phyloP scores from a whole-genome alignment of 2,797 vertebrate genomes.

The Lophius americanus region DNA sequence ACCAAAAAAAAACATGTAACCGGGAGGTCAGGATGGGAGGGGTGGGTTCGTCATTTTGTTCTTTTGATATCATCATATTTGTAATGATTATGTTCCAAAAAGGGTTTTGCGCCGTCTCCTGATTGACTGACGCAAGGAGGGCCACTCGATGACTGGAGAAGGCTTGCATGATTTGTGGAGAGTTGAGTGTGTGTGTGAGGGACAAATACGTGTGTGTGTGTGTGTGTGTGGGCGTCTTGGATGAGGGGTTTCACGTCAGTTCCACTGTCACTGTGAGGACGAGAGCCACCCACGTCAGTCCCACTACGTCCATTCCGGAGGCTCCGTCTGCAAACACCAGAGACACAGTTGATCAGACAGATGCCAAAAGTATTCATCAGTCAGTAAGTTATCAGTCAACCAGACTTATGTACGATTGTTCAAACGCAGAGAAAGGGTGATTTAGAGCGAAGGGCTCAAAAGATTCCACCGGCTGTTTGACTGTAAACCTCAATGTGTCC shows the following conservation, averaged over 20 bases:
- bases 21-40: slow-evolving; percentile 64
- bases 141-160: slow-evolving; percentile 73
- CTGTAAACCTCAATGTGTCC: too few species aligned
- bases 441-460: too few species aligned
- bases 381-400: neutral
- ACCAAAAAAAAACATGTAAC: slow-evolving; percentile 57
- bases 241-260: slow-evolving; percentile 88
- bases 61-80: slow-evolving; percentile 67
- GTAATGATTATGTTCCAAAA: slow-evolving; percentile 73
- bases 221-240: slow-evolving; percentile 38
- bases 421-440: too few species aligned
- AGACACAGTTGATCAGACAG: slow-evolving; percentile 22
- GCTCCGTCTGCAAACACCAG: slow-evolving; percentile 71
- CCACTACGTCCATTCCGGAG: slow-evolving; percentile 62
- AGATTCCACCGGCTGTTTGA: too few species aligned
- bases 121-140: slow-evolving; percentile 71
- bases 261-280: slow-evolving; percentile 93
- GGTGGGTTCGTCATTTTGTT: slow-evolving; percentile 63
- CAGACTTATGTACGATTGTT: too few species aligned
- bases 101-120: slow-evolving; percentile 69
- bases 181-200: slow-evolving; percentile 46
- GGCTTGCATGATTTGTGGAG: slow-evolving; percentile 67
- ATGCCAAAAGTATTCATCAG: neutral
- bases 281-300: slow-evolving; percentile 85
- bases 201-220: slow-evolving; percentile 35